Conservation (phyloP, 1,140 invertebrate genomes). For the Listronotus oregonensis region DNA sequence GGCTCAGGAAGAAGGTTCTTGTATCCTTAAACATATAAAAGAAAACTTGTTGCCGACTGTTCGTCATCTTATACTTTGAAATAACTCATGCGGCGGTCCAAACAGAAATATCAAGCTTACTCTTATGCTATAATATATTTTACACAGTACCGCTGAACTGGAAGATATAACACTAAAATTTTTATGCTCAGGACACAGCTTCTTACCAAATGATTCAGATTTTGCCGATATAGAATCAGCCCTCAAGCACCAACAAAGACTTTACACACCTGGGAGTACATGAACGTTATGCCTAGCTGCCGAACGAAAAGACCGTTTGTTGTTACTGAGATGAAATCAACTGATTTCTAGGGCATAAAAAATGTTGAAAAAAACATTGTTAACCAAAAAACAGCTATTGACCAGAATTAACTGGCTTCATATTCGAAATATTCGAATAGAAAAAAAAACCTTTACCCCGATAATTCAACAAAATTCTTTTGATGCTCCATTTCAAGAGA, state of each 20-base stretch:
- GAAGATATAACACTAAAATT: conserved; percentile 49
- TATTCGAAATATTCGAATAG: too few species aligned
- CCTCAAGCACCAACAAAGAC: conserved; percentile 47
- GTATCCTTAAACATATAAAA: conserved; percentile 46
- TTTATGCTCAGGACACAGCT: conserved; percentile 50
- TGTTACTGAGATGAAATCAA: too few species aligned
- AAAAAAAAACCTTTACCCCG: too few species aligned
- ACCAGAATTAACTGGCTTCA: too few species aligned
- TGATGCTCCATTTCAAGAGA: too few species aligned
- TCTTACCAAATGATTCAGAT: conserved; percentile 53
- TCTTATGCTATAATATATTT: conserved; percentile 40
- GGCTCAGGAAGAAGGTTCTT: conserved; percentile 45
- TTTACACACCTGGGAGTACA: too few species aligned
- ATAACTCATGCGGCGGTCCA: conserved; percentile 52
- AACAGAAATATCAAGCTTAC: conserved; percentile 53
- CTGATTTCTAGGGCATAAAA: too few species aligned
- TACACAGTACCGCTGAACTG: conserved; percentile 37
- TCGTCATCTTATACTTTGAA: conserved; percentile 51
- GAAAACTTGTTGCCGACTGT: conserved; percentile 38
- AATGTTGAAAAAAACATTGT: too few species aligned
- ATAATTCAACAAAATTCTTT: too few species aligned
- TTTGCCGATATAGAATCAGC: conserved; percentile 48
- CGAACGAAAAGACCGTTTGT: too few species aligned
- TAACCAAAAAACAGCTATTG: too few species aligned
- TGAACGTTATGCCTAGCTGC: too few species aligned